Percentiles rank a stretch among this genome's conserved stretches.
Evolutionary conservation across 2,888 invertebrate species (phyloP).

Genomic region (Therioaphis trifolii): DNA sequence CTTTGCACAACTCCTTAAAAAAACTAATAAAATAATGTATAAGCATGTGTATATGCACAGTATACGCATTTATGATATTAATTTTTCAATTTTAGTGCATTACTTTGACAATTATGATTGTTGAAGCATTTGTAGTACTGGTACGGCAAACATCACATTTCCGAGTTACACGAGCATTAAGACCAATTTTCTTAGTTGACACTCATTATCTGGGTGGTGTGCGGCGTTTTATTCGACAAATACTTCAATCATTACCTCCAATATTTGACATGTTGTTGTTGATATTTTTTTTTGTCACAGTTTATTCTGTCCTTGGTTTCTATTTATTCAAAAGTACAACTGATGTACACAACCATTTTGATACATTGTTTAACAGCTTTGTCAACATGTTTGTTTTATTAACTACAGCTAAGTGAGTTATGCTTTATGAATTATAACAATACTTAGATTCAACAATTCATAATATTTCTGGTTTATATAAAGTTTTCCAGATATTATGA

Average conservation of each 20-base stretch:
- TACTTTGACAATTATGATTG: slow-evolving; percentile 82
- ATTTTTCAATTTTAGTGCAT: slow-evolving; percentile 73
- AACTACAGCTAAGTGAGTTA: slow-evolving; percentile 89
- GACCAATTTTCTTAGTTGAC: slow-evolving; percentile 90
- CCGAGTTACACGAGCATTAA: slow-evolving; percentile 84
- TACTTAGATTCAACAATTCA: neutral
- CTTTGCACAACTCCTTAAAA: too few species aligned
- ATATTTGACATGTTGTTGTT: slow-evolving; percentile 89
- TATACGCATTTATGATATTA: too few species aligned
- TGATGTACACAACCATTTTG: slow-evolving; percentile 78
- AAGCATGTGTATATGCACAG: too few species aligned
- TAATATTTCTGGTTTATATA: slow-evolving; percentile 67
- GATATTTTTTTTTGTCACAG: slow-evolving; percentile 84
- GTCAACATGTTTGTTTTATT: slow-evolving; percentile 88
- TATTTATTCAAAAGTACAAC: slow-evolving; percentile 82
- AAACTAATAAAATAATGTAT: too few species aligned
- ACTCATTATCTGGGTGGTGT: slow-evolving; percentile 78
- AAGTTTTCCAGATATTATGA: slow-evolving; percentile 93
- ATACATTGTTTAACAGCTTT: slow-evolving; percentile 83
- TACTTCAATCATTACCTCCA: slow-evolving; percentile 86
- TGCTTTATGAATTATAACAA: slow-evolving; percentile 24
- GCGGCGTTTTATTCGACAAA: slow-evolving; percentile 80
- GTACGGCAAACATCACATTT: slow-evolving; percentile 86
- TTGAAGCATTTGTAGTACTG: slow-evolving; percentile 83
- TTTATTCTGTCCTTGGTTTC: slow-evolving; percentile 84